A percentile compares a stretch with the other conserved stretches of the same genome.
Conservation (phyloP, 1,140 invertebrate genomes). For the Drosophila santomea region DNA sequence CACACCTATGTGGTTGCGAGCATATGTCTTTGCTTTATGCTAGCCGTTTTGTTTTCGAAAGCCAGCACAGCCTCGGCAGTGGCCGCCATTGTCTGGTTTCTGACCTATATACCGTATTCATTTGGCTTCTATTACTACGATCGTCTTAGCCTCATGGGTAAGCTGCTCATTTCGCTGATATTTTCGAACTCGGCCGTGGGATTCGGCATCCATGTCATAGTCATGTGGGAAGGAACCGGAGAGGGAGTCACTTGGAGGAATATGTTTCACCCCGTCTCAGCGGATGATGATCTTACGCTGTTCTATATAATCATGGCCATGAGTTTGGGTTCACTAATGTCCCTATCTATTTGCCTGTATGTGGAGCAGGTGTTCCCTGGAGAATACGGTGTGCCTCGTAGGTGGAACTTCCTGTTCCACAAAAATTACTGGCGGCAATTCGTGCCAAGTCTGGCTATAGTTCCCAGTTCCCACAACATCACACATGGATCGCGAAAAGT, state of each 20-base stretch:
- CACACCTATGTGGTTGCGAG: conserved; percentile 85
- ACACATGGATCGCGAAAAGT: neutral
- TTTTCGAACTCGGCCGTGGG: conserved; percentile 91
- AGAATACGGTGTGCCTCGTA: conserved; percentile 88
- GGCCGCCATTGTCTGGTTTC: conserved; percentile 89
- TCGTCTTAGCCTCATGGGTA: conserved; percentile 84
- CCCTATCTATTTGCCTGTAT: conserved; percentile 89
- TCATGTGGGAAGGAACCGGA: conserved; percentile 82
- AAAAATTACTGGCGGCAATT: conserved; percentile 85
- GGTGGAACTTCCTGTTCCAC: conserved; percentile 90
- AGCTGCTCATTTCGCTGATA: conserved; percentile 87
- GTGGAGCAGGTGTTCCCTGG: conserved; percentile 90
- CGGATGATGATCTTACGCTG: conserved; percentile 90
- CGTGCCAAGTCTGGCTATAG: too few species aligned
- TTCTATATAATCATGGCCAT: conserved; percentile 87
- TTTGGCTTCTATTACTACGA: conserved; percentile 88
- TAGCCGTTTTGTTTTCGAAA: conserved; percentile 88
- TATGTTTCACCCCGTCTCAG: conserved; percentile 87
- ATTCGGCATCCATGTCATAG: conserved; percentile 89
- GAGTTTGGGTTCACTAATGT: conserved; percentile 87
- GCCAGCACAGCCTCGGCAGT: conserved; percentile 86
- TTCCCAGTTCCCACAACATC: conserved; percentile 2
- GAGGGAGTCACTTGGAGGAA: conserved; percentile 88
- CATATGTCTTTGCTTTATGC: conserved; percentile 87
- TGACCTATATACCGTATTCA: conserved; percentile 89